Conservation (phyloP, 1,140 invertebrate species). For the Diuraphis noxia region DNA sequence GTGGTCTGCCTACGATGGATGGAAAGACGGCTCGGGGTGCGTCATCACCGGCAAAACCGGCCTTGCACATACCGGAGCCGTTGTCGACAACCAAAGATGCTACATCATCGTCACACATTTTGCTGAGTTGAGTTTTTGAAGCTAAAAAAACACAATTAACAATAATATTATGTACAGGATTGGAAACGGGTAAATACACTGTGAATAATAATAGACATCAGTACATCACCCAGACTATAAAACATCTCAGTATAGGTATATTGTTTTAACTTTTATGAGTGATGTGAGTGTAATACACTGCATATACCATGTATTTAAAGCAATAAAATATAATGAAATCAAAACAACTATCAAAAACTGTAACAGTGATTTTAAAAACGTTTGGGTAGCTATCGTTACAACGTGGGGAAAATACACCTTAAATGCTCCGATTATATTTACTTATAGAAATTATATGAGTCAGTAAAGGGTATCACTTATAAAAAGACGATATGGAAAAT, state of each 20-base stretch:
- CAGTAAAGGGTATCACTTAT: background rate
- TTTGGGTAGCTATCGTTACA: background rate
- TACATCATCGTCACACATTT: constrained; percentile 89
- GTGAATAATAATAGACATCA: background rate
- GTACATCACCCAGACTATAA: background rate
- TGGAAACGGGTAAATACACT: background rate
- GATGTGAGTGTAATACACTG: no score
- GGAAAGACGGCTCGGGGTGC: constrained; percentile 87
- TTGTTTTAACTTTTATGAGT: background rate
- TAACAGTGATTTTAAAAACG: background rate
- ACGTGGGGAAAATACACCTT: background rate
- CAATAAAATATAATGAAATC: background rate
- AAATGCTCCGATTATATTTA: background rate
- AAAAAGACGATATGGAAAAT: background rate
- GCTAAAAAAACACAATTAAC: background rate
- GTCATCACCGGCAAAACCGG: constrained; percentile 88
- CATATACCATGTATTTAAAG: background rate
- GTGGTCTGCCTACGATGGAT: constrained; percentile 80
- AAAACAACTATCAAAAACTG: background rate
- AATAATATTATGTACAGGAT: background rate
- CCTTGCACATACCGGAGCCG: constrained; percentile 89
- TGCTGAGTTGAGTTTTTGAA: constrained; percentile 57
- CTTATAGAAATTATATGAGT: background rate
- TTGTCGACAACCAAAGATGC: constrained; percentile 86
- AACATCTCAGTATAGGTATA: background rate